Evolutionary conservation across 2,888 invertebrate genomes (phyloP).

Genomic region (Philonicus albiceps): DNA sequence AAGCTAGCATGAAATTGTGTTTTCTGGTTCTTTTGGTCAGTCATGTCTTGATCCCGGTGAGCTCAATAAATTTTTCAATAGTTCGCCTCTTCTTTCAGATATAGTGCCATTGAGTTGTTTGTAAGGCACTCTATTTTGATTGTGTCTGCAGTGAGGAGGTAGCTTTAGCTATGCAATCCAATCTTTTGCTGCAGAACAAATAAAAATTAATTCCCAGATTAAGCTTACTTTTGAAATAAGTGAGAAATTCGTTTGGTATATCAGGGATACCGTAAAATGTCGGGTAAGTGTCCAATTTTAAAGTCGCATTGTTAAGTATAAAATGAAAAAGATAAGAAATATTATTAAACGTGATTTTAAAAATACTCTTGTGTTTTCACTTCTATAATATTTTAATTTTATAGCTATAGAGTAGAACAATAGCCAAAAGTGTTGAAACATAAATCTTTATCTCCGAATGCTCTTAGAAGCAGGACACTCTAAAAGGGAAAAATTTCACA

Average conservation of each 20-base stretch:
- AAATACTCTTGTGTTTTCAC: neutral
- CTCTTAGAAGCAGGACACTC: neutral
- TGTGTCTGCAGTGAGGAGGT: neutral
- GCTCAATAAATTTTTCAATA: neutral
- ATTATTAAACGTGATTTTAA: too few relatives aligned
- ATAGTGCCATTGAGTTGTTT: neutral
- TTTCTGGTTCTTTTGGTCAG: neutral
- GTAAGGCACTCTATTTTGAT: neutral
- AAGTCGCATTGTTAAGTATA: too few relatives aligned
- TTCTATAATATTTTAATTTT: neutral
- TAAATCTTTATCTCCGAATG: neutral
- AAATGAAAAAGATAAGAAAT: too few relatives aligned
- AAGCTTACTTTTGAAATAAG: too few relatives aligned
- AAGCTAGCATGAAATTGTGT: neutral
- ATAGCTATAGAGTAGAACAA: neutral
- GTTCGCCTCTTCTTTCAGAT: neutral
- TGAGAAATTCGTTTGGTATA: too few relatives aligned
- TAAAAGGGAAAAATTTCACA: neutral
- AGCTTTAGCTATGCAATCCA: neutral
- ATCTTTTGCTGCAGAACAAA: too few relatives aligned
- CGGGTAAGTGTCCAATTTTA: too few relatives aligned
- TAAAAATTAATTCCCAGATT: too few relatives aligned
- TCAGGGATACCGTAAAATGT: too few relatives aligned
- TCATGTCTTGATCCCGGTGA: neutral
- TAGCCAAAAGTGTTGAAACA: neutral